phyloP scores from a whole-genome alignment of 2,888 invertebrate species.

The Eupeodes latifasciatus region DNA sequence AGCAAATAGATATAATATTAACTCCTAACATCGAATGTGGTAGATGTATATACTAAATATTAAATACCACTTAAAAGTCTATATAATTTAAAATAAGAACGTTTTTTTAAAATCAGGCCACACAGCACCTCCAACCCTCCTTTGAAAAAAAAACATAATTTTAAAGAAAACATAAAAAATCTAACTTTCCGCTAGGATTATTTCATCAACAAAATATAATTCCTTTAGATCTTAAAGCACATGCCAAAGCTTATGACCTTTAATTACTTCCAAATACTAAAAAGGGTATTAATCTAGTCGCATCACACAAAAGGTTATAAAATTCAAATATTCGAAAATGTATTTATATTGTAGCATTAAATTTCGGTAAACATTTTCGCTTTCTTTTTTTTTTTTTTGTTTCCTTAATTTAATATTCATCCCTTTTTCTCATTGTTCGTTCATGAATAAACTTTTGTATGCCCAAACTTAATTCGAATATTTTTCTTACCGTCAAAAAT shows the following conservation, averaged over 20 bases:
- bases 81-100: no score
- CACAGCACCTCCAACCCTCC: no score
- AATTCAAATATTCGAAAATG: conserved; percentile 2
- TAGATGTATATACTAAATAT: no score
- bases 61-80: no score
- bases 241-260: conserved; percentile 1
- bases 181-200: conserved; percentile 5
- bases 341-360: background rate
- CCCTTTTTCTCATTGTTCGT: conserved; percentile 22
- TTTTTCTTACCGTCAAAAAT: conserved; percentile 5
- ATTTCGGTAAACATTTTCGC: background rate
- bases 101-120: no score
- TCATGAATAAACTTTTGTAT: conserved; percentile 12
- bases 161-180: background rate
- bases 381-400: background rate
- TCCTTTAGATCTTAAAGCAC: background rate
- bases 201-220: conserved; percentile 4
- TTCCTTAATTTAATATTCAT: conserved; percentile 24
- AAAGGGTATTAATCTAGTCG: background rate
- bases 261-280: conserved; percentile 17
- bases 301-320: background rate
- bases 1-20: no score
- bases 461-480: background rate
- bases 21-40: no score
- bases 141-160: background rate